Evolutionary conservation across 2,797 vertebrate species (phyloP), one percentile per base, ranked within the genome.

Genomic region (Cryptoblepharus egeriae): DNA sequence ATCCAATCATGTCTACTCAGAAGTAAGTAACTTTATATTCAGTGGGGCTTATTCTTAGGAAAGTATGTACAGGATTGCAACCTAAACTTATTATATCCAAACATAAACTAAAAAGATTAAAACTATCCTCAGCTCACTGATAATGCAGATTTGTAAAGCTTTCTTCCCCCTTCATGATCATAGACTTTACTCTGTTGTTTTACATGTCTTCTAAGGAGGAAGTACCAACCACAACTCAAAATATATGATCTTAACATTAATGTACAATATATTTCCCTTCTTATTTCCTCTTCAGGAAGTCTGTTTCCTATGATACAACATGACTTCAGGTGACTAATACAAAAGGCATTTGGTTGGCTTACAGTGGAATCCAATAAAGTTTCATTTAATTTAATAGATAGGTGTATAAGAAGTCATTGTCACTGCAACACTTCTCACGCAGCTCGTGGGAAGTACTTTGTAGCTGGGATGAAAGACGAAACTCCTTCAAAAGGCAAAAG

Each of bases 151-250:
- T n/a, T 69, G 1, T 32, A 1, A 76, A 28, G 63, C 32, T 12
- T 9, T 55, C 57, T 12, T 7, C 32, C 64, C 5, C 78, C 77
- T 87, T 6, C 75, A 1, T 26, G 37, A 71, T 63, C 5, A 77
- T 84, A 77, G 26, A 26, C 75, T 84, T 37, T 64, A 22, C 15
- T 64, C 0, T 71, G 75, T 80, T 77, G 28, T 77, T 37, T 45
- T 45, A 77, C 20, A 81, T 63, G 5, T 74, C 5, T 42, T 87
- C 58, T 37, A 64, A n/a, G 60, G 7, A n/a, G 74, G 45, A 76
- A 71, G 35, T 42, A 3, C 58, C 49, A 63, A 61, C 72, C 45
- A 70, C 32, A 37, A 45, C 26, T 64, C 22, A 64, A 64, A 75
- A 57, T 28, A 45, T 64, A 76, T 8, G 12, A 80, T 71, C 32